A percentile compares a stretch with the other conserved stretches of the same genome.
These are phyloP conservation scores for Rhodophaea formosa DNA, from an alignment of 2,888 invertebrate species.

Conservation along the genomic window DNA sequence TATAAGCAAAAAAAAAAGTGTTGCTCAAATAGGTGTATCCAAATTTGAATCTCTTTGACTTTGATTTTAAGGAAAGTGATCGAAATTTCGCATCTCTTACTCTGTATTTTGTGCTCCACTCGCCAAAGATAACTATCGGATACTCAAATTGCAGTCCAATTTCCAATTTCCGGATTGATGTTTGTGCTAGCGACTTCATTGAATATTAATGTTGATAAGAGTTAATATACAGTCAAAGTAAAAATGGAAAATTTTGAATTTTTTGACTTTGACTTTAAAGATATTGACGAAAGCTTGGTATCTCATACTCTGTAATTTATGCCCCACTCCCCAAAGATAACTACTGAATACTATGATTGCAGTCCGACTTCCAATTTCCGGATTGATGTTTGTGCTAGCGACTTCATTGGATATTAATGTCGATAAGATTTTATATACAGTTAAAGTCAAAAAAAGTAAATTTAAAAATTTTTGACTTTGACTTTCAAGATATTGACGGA, in stretches of 20 bases:
- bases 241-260: too few species aligned
- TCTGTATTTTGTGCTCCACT: not conserved
- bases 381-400: not conserved
- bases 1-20: too few species aligned
- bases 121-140: not conserved
- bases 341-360: conserved; percentile 2
- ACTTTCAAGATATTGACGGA: too few species aligned
- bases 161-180: conserved; percentile 3
- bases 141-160: not conserved
- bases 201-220: not conserved
- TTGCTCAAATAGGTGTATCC: too few species aligned
- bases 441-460: too few species aligned
- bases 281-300: too few species aligned
- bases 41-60: too few species aligned
- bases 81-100: too few species aligned
- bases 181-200: not conserved
- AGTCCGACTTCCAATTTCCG: not conserved
- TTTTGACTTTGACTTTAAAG: too few species aligned
- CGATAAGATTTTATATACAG: not conserved
- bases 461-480: too few species aligned
- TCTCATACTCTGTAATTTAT: not conserved
- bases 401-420: not conserved
- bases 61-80: too few species aligned
- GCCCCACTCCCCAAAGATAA: not conserved
- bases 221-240: too few species aligned